These are phyloP conservation scores for Leucania comma DNA, from an alignment of 2,888 invertebrate genomes.

Conservation along the genomic window DNA sequence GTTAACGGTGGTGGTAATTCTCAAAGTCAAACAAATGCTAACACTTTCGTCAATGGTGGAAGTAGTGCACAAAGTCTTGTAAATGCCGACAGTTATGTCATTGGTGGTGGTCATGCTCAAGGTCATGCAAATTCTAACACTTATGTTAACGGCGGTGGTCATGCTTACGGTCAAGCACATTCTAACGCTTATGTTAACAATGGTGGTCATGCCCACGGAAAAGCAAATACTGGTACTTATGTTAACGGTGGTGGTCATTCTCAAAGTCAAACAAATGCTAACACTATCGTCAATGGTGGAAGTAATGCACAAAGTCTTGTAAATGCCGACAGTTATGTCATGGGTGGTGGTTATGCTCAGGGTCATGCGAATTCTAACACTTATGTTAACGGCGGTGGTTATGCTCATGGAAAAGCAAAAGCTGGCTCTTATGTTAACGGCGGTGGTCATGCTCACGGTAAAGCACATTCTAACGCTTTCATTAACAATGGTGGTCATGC, in stretches of 20 bases:
- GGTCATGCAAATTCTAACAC: background rate
- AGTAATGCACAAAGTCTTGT: accelerated
- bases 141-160: background rate
- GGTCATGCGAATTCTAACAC: too few relatives aligned
- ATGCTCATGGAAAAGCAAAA: background rate
- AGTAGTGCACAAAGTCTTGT: background rate
- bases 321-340: background rate
- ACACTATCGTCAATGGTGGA: accelerated
- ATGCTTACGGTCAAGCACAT: background rate
- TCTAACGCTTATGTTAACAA: background rate
- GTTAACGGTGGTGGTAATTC: background rate
- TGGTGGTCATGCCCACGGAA: too few relatives aligned
- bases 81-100: background rate
- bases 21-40: background rate
- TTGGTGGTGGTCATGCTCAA: background rate
- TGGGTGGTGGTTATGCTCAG: background rate
- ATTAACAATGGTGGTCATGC: accelerated
- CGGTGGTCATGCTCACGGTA: background rate
- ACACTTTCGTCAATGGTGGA: background rate
- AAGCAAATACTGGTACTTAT: too few relatives aligned
- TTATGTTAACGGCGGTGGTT: background rate
- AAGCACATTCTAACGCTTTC: background rate
- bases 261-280: background rate
- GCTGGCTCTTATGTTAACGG: too few relatives aligned
- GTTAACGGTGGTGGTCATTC: too few relatives aligned